These are phyloP conservation scores for Taeniopygia guttata DNA, from an alignment of 2,797 vertebrate genomes.

Conservation along the genomic window DNA sequence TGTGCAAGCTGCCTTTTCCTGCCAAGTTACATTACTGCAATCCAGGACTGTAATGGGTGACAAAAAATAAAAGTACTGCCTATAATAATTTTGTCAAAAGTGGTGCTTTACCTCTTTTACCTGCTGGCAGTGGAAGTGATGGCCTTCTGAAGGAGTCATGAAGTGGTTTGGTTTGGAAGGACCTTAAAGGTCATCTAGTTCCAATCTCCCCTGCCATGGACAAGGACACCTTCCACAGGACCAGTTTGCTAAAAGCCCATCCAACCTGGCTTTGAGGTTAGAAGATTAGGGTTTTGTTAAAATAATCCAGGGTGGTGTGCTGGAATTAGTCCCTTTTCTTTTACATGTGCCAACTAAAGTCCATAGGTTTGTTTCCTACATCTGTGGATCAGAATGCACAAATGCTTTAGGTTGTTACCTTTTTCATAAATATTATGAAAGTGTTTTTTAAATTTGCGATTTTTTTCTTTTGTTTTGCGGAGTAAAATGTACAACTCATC, in stretches of 20 bases:
- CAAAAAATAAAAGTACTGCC: not conserved
- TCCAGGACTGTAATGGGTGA: not conserved
- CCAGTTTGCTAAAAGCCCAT: not conserved
- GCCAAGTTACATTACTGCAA: not conserved
- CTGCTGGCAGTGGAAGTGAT: not conserved
- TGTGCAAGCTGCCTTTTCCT: not conserved
- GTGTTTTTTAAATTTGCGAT: not conserved
- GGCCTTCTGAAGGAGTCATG: not conserved
- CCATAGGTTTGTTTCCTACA: not conserved
- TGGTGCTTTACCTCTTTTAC: not conserved
- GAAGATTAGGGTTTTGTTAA: not conserved
- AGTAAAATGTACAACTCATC: not conserved
- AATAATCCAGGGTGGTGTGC: not conserved
- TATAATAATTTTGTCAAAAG: not conserved
- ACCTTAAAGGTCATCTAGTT: not conserved
- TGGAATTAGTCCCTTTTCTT: not conserved
- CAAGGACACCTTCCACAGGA: not conserved
- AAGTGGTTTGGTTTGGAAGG: not conserved
- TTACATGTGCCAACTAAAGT: rapidly evolving
- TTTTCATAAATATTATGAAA: not conserved
- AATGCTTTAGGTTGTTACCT: not conserved
- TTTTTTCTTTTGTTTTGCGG: not conserved
- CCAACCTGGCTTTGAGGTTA: not conserved
- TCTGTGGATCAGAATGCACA: not conserved
- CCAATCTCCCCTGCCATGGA: rapidly evolving